A percentile compares a stretch with the other conserved stretches of the same genome.
Evolutionary conservation across 2,888 invertebrate genomes (phyloP).

Genomic region (Coenonympha glycerion): DNA sequence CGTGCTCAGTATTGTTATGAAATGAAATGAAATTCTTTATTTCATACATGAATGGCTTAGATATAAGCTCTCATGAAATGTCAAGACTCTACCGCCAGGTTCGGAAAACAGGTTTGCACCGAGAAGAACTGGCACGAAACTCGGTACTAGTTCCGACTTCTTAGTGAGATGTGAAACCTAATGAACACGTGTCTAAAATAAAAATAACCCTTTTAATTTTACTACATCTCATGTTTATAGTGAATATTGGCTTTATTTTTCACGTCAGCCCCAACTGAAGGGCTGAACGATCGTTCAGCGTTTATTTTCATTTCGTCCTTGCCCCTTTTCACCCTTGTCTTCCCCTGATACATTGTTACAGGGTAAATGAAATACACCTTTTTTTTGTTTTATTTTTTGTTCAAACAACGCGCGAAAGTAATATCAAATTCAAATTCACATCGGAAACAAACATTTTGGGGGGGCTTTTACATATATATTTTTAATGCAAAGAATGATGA

Average conservation of each 20-base stretch:
- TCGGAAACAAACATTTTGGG: too few species aligned
- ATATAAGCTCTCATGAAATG: too few species aligned
- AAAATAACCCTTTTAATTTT: slow-evolving; percentile 16
- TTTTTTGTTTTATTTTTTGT: slow-evolving; percentile 48
- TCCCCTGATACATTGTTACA: slow-evolving; percentile 64
- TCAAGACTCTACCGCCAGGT: too few species aligned
- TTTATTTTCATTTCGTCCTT: slow-evolving; percentile 62
- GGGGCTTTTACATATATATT: too few species aligned
- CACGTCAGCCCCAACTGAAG: slow-evolving; percentile 34
- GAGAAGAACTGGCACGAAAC: too few species aligned
- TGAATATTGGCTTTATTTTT: slow-evolving; percentile 26
- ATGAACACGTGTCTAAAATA: background rate
- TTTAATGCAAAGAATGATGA: too few species aligned
- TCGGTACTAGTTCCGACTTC: too few species aligned
- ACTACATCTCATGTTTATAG: slow-evolving; percentile 23
- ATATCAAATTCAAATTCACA: background rate
- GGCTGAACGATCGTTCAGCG: slow-evolving; percentile 61
- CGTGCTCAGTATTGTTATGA: too few species aligned
- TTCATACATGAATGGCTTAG: too few species aligned
- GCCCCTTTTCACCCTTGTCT: slow-evolving; percentile 67
- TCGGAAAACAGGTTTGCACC: too few species aligned
- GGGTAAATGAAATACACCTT: slow-evolving; percentile 63
- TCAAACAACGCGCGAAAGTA: slow-evolving; percentile 42
- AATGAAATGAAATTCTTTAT: too few species aligned
- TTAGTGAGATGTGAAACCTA: background rate